Conservation (phyloP, 2,113 vertebrate genomes). For the Corythornis madagascariensis region DNA sequence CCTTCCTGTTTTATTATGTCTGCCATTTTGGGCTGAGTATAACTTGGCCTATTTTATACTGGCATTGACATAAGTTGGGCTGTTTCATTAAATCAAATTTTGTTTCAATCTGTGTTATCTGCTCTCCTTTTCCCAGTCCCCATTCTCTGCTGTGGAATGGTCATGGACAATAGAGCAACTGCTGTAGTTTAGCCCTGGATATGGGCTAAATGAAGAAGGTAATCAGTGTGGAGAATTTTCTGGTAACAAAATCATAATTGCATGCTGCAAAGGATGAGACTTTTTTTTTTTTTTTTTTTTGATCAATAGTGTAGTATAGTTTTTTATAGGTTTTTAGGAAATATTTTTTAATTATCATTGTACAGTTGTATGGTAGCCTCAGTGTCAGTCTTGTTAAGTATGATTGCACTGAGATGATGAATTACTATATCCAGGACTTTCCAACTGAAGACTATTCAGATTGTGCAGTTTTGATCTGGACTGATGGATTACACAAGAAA, state of each 20-base stretch:
- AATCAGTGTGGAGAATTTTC: not conserved
- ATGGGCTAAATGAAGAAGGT: too few species aligned
- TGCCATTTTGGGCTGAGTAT: not conserved
- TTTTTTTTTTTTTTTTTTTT: not conserved
- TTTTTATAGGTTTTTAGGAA: not conserved
- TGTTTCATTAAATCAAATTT: not conserved
- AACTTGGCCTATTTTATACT: not conserved
- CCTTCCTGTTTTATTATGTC: not conserved
- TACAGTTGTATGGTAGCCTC: not conserved
- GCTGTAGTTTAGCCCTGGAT: not conserved
- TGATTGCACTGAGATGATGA: not conserved
- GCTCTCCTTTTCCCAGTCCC: not conserved
- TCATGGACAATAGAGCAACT: not conserved
- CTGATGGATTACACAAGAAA: not conserved
- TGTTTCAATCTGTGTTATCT: not conserved
- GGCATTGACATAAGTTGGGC: not conserved
- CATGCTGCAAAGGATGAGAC: not conserved
- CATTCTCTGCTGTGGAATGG: not conserved
- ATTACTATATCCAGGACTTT: not conserved
- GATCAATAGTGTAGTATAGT: not conserved
- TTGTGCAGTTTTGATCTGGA: not conserved
- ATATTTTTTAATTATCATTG: not conserved
- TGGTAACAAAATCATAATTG: not conserved
- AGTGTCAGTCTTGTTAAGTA: not conserved
- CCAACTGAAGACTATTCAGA: not conserved